Percentiles rank a stretch among this genome's conserved stretches.
phyloP scores from a whole-genome alignment of 2,113 vertebrate species.

The Atrichornis clamosus region DNA sequence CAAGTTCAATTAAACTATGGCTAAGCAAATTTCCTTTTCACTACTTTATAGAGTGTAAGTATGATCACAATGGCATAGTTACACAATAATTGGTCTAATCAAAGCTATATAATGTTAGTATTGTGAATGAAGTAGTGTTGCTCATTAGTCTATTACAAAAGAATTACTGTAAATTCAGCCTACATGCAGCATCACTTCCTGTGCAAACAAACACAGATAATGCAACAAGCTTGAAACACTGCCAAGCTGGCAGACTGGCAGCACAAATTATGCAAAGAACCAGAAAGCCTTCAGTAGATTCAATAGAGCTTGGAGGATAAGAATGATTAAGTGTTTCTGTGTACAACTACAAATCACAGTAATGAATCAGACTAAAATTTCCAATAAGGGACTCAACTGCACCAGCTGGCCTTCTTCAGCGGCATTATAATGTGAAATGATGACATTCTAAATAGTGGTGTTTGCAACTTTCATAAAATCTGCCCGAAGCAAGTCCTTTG shows the following conservation, averaged over 20 bases:
- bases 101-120: slow-evolving; percentile 31
- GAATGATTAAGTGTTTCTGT: slow-evolving; percentile 72
- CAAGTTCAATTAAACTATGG: slow-evolving; percentile 3
- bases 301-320: slow-evolving; percentile 53
- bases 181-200: slow-evolving; percentile 54
- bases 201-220: slow-evolving; percentile 62
- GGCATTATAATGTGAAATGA: slow-evolving; percentile 49
- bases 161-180: slow-evolving; percentile 58
- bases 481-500: slow-evolving; percentile 2
- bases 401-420: slow-evolving; percentile 69
- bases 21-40: slow-evolving; percentile 5
- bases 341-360: slow-evolving; percentile 71
- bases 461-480: slow-evolving; percentile 21
- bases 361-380: slow-evolving; percentile 75
- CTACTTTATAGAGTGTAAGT: background rate
- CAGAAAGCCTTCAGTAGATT: slow-evolving; percentile 65
- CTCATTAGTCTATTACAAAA: slow-evolving; percentile 57
- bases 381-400: slow-evolving; percentile 64
- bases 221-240: slow-evolving; percentile 54
- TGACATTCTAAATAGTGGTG: slow-evolving; percentile 46
- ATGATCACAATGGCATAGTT: background rate
- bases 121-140: background rate
- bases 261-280: slow-evolving; percentile 70
- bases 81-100: slow-evolving; percentile 36
- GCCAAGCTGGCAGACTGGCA: slow-evolving; percentile 65